A percentile compares a stretch with the other conserved stretches of the same genome.
Evolutionary conservation across 2,113 vertebrate genomes (phyloP).

Genomic region (Piliocolobus tephrosceles): DNA sequence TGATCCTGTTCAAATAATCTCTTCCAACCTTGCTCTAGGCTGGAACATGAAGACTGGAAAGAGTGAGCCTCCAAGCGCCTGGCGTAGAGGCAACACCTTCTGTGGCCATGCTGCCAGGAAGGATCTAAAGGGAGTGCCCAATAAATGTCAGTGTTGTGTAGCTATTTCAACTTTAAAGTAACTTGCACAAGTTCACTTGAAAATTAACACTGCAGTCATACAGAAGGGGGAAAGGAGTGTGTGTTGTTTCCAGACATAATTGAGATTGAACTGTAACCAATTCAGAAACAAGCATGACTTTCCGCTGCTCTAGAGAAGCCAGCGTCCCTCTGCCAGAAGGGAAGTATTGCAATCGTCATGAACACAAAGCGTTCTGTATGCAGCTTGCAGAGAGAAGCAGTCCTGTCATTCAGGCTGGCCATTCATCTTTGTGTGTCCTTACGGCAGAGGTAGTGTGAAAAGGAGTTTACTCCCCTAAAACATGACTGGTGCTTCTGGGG

Average conservation of each 20-base stretch:
- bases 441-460: not conserved
- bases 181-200: conserved; percentile 60
- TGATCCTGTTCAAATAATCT: conserved; percentile 68
- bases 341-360: conserved; percentile 13
- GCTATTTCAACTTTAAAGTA: conserved; percentile 57
- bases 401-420: not conserved
- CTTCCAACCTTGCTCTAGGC: not conserved
- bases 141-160: conserved; percentile 65
- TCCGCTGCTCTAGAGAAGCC: conserved; percentile 46
- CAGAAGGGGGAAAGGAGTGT: conserved; percentile 60
- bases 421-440: conserved; percentile 70
- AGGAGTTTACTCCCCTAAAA: not conserved
- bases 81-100: not conserved
- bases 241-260: conserved; percentile 76
- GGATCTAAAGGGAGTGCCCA: conserved; percentile 29
- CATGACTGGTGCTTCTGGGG: not conserved
- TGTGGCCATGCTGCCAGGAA: conserved; percentile 3
- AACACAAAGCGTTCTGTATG: conserved; percentile 72
- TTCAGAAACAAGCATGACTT: conserved; percentile 73
- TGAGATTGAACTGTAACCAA: conserved; percentile 78
- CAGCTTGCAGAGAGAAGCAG: conserved; percentile 7
- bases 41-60: conserved; percentile 40
- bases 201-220: conserved; percentile 70
- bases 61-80: conserved; percentile 30
- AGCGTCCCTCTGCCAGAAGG: conserved; percentile 55